Base-by-base conservation (phyloP, 2,797 vertebrate species). In the Cossypha dichroa region DNA sequence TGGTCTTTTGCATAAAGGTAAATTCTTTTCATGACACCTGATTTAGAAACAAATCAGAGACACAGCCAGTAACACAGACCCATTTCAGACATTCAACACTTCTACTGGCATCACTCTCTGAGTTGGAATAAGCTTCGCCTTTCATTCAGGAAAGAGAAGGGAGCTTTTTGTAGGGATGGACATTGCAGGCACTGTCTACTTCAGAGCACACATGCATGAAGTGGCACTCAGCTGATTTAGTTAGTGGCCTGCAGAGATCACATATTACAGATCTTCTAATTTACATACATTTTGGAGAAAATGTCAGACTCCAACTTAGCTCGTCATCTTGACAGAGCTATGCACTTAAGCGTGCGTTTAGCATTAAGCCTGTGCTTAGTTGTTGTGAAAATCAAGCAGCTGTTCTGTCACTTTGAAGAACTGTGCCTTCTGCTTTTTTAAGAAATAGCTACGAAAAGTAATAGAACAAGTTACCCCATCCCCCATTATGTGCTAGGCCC, bases 131-230 rank as follows among this genome's bases (percentile, higher is more conserved):
- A 88, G 69, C 23, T 68, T 90, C 3, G 74, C 78, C 88, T 93
- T 96, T 96, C 95, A 95, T 85, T 78, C 68, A 73, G 93, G 58
- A 70, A 68, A 63, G 73, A 96, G 83, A 94, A 96, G 87, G 59
- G 59, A 91, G 76, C 38, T 84, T 49, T 94, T 93, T 93, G 76
- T 93, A 87, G 33, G 56, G 84, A 78, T 82, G 79, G 70, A 92
- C 92, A 81, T 91, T 92, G 81, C 75, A 64, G 66, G 54, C 66
- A 82, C 88, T 88, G 60, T 90, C 78, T 31, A 18, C 82, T 93
- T 74, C 69, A 94, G 95, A 90, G 72, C 31, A 56, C 51, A 14
- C 36, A 36, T 52, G 66, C 56, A 83, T 59, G 60, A 90, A 90
- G 43, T 48, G 77, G 36, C 51, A 80, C 77, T 73, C 91, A 86